Evolutionary conservation across 2,888 invertebrate species (phyloP), one percentile per base, ranked within the genome.

Genomic region (Drosophila paranaensis): DNA sequence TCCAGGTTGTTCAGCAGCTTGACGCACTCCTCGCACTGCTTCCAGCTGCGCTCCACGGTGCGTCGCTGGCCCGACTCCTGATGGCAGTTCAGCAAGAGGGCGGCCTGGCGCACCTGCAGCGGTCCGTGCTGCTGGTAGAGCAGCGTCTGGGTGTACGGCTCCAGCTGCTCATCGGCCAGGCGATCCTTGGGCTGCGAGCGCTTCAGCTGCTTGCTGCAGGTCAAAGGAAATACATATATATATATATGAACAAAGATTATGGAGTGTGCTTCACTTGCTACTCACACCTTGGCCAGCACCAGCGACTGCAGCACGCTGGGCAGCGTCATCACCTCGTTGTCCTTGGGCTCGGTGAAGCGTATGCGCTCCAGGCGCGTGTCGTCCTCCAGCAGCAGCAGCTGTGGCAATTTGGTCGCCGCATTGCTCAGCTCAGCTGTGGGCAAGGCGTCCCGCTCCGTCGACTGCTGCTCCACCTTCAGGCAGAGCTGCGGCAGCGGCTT

Each of bases 1-100:
- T 83, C 74, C 14, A 37, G 30, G 90, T 92, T 60, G 93, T 93
- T 90, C 93, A 92, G 54, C 8, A 88, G 94, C 74, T 95, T 95
- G 6, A 97, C 94, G 40, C 97, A 94, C 86, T 96, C 95, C 93
- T 98, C 97, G 75, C 96, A 95, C 93, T 98, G 98, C 90, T 95
- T 94, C 94, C 98, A 95, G 27, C 98, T 96, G 43, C 99, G 94
- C 91, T 98, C 98, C 14, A 98, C 95, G 0, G 97, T 96, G 62
- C 98, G 94, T 63, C 96, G 95, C 84, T 96, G 96, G 54, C 94
- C 94, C 0, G 95, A 94, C 92, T 99, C 98, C 58, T 97, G 92
- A 67, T 94, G 94, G 79, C 97, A 97, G 60, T 98, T 95, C 14
- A 96, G 93, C 2, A 96, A 93, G 25, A 99, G 93, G 0, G 97